A percentile compares a stretch with the other conserved stretches of the same genome.
These are phyloP conservation scores for Drosophila repletoides DNA, from an alignment of 1,140 invertebrate species.

Conservation along the genomic window DNA sequence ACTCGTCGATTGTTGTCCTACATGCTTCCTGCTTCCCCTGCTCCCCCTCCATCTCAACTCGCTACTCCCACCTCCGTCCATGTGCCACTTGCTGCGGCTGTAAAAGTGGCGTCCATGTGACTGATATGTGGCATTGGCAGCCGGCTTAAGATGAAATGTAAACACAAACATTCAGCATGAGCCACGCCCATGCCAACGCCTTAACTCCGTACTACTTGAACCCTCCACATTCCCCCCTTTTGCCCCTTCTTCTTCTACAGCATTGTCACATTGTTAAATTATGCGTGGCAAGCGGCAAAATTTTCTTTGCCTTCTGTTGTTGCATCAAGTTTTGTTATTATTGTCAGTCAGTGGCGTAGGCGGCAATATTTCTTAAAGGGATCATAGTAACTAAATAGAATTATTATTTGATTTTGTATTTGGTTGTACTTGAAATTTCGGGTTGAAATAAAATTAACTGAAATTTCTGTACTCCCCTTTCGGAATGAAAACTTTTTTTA, in stretches of 20 bases:
- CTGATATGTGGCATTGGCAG: conserved; percentile 65
- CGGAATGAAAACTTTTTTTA: too few species aligned
- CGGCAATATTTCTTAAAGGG: conserved; percentile 14
- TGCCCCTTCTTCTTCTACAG: background rate
- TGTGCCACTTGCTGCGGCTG: conserved; percentile 10
- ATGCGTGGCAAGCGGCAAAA: conserved; percentile 49
- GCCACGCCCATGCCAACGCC: background rate
- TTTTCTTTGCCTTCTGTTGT: conserved; percentile 15
- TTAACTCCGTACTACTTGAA: too few species aligned
- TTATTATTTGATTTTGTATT: too few species aligned
- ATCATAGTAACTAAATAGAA: too few species aligned
- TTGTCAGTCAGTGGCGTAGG: background rate
- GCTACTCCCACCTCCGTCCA: too few species aligned
- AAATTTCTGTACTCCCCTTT: too few species aligned
- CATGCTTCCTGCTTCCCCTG: background rate
- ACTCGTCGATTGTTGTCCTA: conserved; percentile 67
- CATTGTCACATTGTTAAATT: conserved; percentile 55
- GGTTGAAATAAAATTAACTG: too few species aligned
- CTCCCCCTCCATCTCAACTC: too few species aligned
- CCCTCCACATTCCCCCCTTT: background rate
- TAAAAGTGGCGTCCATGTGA: conserved; percentile 72
- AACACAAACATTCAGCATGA: conserved; percentile 46
- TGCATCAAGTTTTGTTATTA: conserved; percentile 31
- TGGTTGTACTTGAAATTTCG: too few species aligned
- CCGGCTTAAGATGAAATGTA: conserved; percentile 73